Conservation (phyloP, 2,888 invertebrate genomes). For the Thecocarcelia acutangulata region DNA sequence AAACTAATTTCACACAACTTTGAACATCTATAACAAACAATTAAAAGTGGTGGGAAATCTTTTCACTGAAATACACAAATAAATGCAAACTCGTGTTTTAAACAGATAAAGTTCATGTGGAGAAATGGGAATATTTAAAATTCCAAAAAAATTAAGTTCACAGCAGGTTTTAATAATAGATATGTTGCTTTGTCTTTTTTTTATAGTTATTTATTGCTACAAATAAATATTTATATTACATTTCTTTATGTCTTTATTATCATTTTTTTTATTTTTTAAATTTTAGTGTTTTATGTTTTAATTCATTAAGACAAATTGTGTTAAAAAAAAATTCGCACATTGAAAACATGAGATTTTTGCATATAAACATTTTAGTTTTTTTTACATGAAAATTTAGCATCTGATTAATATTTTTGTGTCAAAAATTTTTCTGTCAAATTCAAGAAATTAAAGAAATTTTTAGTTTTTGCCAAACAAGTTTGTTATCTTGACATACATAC, state of each 20-base stretch:
- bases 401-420: too few relatives aligned
- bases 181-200: background rate
- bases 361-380: too few relatives aligned
- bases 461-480: too few relatives aligned
- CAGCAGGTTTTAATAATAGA: slow-evolving; percentile 1
- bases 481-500: background rate
- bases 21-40: slow-evolving; percentile 4
- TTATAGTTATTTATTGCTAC: background rate
- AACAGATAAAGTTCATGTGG: slow-evolving; percentile 3
- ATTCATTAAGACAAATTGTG: too few relatives aligned
- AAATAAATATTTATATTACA: background rate
- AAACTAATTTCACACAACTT: slow-evolving; percentile 42
- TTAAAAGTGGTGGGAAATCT: slow-evolving; percentile 23
- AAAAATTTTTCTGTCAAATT: too few relatives aligned
- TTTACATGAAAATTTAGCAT: too few relatives aligned
- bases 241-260: background rate
- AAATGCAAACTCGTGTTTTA: background rate
- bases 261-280: too few relatives aligned
- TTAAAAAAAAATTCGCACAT: too few relatives aligned
- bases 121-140: slow-evolving; percentile 3
- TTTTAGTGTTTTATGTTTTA: too few relatives aligned
- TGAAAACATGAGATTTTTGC: too few relatives aligned
- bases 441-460: too few relatives aligned
- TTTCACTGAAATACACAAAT: slow-evolving; percentile 13
- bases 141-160: background rate